Evolutionary conservation across 2,888 invertebrate genomes (phyloP).

Genomic region (Aquatica leii): DNA sequence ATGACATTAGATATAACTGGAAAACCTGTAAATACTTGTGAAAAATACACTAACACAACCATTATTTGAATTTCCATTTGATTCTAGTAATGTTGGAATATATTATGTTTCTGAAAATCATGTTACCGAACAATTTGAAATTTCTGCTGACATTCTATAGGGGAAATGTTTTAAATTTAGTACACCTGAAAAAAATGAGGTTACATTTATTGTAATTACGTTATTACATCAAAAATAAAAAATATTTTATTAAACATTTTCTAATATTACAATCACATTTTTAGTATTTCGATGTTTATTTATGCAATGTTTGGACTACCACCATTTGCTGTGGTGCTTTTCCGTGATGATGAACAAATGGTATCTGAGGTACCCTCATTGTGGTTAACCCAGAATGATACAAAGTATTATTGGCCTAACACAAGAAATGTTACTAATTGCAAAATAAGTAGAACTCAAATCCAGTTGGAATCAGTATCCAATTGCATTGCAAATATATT

Average conservation of each 20-base stretch:
- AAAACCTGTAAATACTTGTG: neutral
- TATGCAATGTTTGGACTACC: neutral
- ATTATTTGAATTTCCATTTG: too few relatives aligned
- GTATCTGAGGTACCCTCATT: neutral
- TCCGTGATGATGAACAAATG: neutral
- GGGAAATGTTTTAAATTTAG: neutral
- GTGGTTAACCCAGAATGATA: neutral
- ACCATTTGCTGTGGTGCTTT: neutral
- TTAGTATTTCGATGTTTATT: neutral
- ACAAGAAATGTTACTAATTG: neutral
- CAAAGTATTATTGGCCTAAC: neutral
- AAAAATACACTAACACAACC: neutral
- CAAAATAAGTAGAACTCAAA: neutral
- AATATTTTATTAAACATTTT: neutral
- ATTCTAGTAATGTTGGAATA: neutral
- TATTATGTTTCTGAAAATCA: slow-evolving; percentile 1
- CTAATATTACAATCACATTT: neutral
- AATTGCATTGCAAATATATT: neutral
- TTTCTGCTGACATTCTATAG: neutral
- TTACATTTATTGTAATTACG: neutral
- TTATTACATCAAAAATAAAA: slow-evolving; percentile 3
- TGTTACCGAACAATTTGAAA: neutral
- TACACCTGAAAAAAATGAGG: neutral
- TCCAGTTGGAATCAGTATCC: neutral
- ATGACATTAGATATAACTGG: neutral